Conservation (phyloP, 2,797 vertebrate species). For the Microctenopoma stevenorrisi region DNA sequence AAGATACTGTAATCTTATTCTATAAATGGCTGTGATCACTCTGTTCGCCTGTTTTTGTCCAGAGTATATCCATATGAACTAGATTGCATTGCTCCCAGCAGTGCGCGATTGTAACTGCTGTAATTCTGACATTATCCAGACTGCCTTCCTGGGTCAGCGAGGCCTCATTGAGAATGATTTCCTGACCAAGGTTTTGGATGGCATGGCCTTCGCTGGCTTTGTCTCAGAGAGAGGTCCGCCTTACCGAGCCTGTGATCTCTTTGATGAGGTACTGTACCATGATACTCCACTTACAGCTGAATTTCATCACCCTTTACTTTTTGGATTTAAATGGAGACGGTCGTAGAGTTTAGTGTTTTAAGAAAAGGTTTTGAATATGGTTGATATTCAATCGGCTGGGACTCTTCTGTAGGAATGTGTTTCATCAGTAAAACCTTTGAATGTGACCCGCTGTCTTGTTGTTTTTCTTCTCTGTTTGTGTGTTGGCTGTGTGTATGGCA, state of each 20-base stretch:
- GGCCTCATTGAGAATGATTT: constrained; percentile 98
- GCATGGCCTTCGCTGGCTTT: constrained; percentile 99
- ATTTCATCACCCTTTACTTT: not conserved
- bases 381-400: not conserved
- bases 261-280: constrained; percentile 91
- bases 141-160: constrained; percentile 96
- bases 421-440: constrained; percentile 1
- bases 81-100: constrained; percentile 52
- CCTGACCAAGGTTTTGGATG: constrained; percentile 96
- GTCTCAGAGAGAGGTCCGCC: constrained; percentile 98
- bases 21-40: constrained; percentile 44
- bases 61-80: constrained; percentile 51
- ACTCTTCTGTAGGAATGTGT: not conserved
- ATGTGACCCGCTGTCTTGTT: not conserved
- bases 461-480: constrained; percentile 11
- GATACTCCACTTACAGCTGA: constrained; percentile 12
- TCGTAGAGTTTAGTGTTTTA: not conserved
- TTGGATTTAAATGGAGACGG: not conserved
- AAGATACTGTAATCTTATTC: constrained; percentile 31
- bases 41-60: constrained; percentile 39
- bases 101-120: constrained; percentile 60
- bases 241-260: constrained; percentile 96
- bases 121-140: constrained; percentile 82
- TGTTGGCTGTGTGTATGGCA: constrained; percentile 59
- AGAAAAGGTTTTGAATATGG: not conserved